Conservation (phyloP, 1,140 invertebrate species). For the Diachasma alloeum region DNA sequence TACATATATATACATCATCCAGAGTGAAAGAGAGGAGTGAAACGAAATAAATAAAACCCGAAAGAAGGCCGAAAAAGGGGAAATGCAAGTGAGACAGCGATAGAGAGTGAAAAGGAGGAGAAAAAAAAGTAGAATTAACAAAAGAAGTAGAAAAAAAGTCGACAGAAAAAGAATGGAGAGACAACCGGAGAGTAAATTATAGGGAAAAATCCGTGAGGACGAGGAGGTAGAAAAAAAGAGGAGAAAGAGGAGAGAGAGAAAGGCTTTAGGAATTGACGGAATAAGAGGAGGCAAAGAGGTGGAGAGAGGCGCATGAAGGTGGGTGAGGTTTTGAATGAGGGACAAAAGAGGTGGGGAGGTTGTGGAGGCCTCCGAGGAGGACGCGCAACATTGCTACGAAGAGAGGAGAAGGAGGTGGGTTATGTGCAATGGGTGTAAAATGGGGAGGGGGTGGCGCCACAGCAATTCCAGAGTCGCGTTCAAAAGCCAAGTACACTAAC, state of each 20-base stretch:
- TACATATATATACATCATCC: not conserved
- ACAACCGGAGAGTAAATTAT: constrained; percentile 55
- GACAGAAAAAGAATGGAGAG: not conserved
- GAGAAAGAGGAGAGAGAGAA: constrained; percentile 28
- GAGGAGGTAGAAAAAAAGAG: constrained; percentile 28
- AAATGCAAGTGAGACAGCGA: constrained; percentile 42
- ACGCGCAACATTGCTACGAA: not conserved
- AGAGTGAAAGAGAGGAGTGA: constrained; percentile 13
- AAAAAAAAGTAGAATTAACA: not conserved
- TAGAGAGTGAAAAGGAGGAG: not conserved
- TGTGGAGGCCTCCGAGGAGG: constrained; percentile 32
- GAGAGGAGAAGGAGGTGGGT: constrained; percentile 33
- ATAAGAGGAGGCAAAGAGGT: constrained; percentile 16
- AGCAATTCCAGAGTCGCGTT: constrained; percentile 61
- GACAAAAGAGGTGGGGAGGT: constrained; percentile 27
- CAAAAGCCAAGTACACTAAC: constrained; percentile 55
- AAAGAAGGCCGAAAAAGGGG: constrained; percentile 47
- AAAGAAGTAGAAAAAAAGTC: not conserved
- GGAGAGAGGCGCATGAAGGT: constrained; percentile 20
- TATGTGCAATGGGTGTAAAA: constrained; percentile 43
- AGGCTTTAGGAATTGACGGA: constrained; percentile 9
- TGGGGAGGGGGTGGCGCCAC: constrained; percentile 61
- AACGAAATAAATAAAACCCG: constrained; percentile 32
- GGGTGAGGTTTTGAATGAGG: constrained; percentile 28
- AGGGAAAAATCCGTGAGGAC: constrained; percentile 53